Evolutionary conservation across 1,140 invertebrate species (phyloP).

Genomic region (Neodiprion fabricii): DNA sequence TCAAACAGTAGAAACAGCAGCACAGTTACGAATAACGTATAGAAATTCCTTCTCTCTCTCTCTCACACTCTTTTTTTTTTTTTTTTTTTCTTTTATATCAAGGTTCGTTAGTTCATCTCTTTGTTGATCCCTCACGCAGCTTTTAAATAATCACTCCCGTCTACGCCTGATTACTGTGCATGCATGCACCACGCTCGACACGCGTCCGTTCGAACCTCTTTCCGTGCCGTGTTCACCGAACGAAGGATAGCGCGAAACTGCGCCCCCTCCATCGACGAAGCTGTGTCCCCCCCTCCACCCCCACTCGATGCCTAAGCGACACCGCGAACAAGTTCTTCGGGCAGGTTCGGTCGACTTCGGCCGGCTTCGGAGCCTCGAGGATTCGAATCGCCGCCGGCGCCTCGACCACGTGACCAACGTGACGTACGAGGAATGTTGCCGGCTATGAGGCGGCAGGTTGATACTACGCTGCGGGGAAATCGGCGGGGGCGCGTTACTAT

Average conservation of each 20-base stretch:
- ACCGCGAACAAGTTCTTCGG: neutral
- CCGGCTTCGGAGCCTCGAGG: neutral
- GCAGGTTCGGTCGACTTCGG: neutral
- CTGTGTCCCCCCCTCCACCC: constrained; percentile 30
- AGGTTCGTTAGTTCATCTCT: no score
- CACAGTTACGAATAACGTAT: no score
- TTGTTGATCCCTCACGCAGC: no score
- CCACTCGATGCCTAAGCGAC: neutral
- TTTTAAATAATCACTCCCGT: no score
- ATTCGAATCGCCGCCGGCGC: neutral
- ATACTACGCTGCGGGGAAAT: no score
- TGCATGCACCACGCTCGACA: neutral
- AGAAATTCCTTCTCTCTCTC: no score
- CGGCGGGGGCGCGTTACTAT: no score
- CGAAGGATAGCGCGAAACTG: constrained; percentile 53
- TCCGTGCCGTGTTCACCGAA: constrained; percentile 38
- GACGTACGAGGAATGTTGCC: no score
- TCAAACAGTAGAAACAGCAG: no score
- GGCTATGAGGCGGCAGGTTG: no score
- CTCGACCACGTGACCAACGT: neutral
- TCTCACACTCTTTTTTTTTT: no score
- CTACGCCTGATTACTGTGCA: neutral
- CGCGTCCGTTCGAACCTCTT: constrained; percentile 13
- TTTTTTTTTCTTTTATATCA: no score
- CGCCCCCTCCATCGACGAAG: constrained; percentile 49